Base-by-base conservation (phyloP, 2,113 vertebrate species). In the Sialia sialis region DNA sequence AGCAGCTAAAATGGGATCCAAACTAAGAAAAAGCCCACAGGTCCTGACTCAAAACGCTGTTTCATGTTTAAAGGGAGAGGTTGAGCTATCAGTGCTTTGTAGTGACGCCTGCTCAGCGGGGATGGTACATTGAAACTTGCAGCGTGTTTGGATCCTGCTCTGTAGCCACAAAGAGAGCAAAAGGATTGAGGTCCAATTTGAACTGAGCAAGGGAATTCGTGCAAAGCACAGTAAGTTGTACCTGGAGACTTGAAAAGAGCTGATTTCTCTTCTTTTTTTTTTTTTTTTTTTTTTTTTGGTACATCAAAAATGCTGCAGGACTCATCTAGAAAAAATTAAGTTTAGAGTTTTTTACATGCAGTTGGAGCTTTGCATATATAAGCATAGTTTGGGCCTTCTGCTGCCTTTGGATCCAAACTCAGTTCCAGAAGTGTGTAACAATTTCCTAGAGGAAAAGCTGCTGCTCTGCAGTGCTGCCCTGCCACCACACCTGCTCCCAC, bases 21-120 rank as follows among this genome's bases (percentile, higher is more conserved):
- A 95, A 52, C 46, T 63, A 76, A 82, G 87, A 32, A 93, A 88
- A 96, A 94, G 23, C 74, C 75, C 75, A 41, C 30, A 88, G 89
- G 75, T 82, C 87, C 67, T 49, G 64, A 20, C 84, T 96, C 39
- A 87, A 90, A 92, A 72, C 8, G 38, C 52, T 68, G 70, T 90
- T 95, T 97, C 55, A 85, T 91, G 89, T 94, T 90, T 82, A 89
- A 96, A 96, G 64, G 81, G 85, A 87, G 87, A 85, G 49, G 79
- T 21, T 96, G 85, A 80, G 52, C 72, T 95, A 92, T 93, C 55
- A 81, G 0, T 0, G 1, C 90, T 96, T 91, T 92, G 82, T 94
- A 94, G 90, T 39, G 58, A 38, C 79, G 79, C 49, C 89, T 72
- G 0, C 86, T 95, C 92, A 92, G 93, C n/a, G 38, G 75, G 54